Percentiles rank a stretch among this genome's conserved stretches.
phyloP scores from a whole-genome alignment of 1,140 invertebrate species.

The Aphidius ervi region DNA sequence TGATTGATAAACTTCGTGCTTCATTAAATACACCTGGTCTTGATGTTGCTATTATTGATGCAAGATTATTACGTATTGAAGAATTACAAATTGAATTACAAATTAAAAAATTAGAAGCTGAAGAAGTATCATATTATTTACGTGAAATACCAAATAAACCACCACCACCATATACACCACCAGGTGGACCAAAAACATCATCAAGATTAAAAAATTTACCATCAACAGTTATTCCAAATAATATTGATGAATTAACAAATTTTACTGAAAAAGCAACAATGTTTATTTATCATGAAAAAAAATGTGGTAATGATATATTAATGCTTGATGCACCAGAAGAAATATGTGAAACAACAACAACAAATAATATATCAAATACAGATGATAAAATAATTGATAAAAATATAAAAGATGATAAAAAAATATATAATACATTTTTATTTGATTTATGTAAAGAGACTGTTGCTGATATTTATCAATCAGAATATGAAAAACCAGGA shows the following conservation, averaged over 20 bases:
- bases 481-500: constrained; percentile 47
- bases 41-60: constrained; percentile 47
- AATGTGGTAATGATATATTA: constrained; percentile 46
- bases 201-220: constrained; percentile 38
- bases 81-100: constrained; percentile 62
- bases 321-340: constrained; percentile 42
- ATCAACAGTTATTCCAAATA: constrained; percentile 48
- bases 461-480: constrained; percentile 52
- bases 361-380: constrained; percentile 42
- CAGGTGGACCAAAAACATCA: constrained; percentile 38
- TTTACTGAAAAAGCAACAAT: constrained; percentile 50
- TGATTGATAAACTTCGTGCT: constrained; percentile 49
- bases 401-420: constrained; percentile 34
- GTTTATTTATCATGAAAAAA: constrained; percentile 47
- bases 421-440: constrained; percentile 55
- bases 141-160: constrained; percentile 69
- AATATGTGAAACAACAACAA: constrained; percentile 43
- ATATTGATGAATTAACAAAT: constrained; percentile 48
- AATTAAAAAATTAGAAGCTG: constrained; percentile 59
- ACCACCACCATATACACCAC: constrained; percentile 67
- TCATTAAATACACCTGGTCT: constrained; percentile 48
- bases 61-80: constrained; percentile 53
- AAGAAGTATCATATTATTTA: constrained; percentile 58
- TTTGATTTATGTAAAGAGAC: constrained; percentile 66
- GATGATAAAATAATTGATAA: constrained; percentile 48